A percentile compares a stretch with the other conserved stretches of the same genome.
These are phyloP conservation scores for Lepidochrysops patricia DNA, from an alignment of 2,888 invertebrate species.

Conservation along the genomic window DNA sequence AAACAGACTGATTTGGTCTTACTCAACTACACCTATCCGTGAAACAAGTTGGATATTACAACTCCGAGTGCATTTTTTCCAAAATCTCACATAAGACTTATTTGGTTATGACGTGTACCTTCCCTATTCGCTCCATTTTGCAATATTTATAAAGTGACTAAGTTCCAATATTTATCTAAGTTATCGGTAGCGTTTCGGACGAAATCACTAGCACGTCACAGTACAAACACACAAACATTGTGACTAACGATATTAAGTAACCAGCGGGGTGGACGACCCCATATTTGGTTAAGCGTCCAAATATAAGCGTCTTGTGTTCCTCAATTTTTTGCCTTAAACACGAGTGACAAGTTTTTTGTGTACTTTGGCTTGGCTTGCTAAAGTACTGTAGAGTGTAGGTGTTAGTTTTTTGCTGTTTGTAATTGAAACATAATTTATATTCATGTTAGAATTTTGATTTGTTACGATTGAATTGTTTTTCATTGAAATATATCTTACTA, in stretches of 20 bases:
- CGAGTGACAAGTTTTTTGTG: neutral
- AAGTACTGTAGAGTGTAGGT: neutral
- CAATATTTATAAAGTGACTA: conserved; percentile 9
- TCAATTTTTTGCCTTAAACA: conserved; percentile 29
- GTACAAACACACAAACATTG: conserved; percentile 49
- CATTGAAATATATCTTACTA: too few relatives aligned
- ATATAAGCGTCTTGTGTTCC: conserved; percentile 25
- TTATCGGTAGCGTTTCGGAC: conserved; percentile 39
- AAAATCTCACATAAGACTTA: too few relatives aligned
- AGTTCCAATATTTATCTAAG: conserved; percentile 30
- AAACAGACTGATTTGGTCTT: too few relatives aligned
- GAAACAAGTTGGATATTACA: too few relatives aligned
- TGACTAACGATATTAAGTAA: conserved; percentile 60
- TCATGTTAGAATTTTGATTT: neutral
- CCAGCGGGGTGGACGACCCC: conserved; percentile 62
- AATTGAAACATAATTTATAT: neutral
- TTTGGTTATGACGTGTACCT: neutral
- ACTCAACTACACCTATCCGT: too few relatives aligned
- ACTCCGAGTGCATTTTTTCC: too few relatives aligned
- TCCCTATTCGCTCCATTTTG: neutral
- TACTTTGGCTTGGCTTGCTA: neutral
- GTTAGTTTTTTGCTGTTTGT: neutral
- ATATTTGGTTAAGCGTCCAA: conserved; percentile 41
- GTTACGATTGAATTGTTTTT: too few relatives aligned
- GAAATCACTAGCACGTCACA: conserved; percentile 40